These are phyloP conservation scores for Excalfactoria chinensis DNA, from an alignment of 2,113 vertebrate species.

Conservation along the genomic window DNA sequence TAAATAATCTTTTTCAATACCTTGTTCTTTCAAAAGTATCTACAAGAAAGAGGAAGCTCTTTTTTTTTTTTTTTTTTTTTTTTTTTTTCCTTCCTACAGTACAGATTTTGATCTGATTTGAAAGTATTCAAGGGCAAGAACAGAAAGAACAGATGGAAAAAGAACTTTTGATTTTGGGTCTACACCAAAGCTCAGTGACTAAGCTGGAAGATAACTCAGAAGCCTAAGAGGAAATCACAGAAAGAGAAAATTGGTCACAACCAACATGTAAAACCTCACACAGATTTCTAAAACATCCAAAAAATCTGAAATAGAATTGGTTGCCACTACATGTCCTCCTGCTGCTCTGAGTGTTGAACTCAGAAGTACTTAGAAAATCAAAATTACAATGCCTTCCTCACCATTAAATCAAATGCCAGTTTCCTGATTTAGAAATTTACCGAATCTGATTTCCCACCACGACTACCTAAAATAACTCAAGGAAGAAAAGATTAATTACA, in stretches of 20 bases:
- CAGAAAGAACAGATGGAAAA: conserved; percentile 43
- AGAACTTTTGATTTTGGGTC: conserved; percentile 49
- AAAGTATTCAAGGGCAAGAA: conserved; percentile 40
- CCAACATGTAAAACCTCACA: conserved; percentile 43
- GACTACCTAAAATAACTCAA: neutral
- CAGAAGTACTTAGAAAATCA: neutral
- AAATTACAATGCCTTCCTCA: neutral
- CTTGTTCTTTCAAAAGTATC: conserved; percentile 7
- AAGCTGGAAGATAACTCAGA: neutral
- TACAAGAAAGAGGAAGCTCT: neutral
- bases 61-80: neutral
- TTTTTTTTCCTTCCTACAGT: neutral
- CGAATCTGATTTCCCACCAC: neutral
- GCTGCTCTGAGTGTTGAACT: conserved; percentile 13
- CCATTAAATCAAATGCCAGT: neutral
- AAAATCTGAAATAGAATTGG: conserved; percentile 42
- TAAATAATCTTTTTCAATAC: neutral
- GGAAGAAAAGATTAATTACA: too few relatives aligned
- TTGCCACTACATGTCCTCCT: conserved; percentile 1
- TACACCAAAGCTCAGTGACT: conserved; percentile 42
- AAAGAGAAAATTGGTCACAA: conserved; percentile 40
- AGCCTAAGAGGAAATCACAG: conserved; percentile 32
- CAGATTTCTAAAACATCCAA: conserved; percentile 40
- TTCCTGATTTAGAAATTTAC: neutral
- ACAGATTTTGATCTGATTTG: conserved; percentile 46